These are phyloP conservation scores for Phoxinus phoxinus DNA, from an alignment of 2,113 vertebrate species.

Conservation along the genomic window DNA sequence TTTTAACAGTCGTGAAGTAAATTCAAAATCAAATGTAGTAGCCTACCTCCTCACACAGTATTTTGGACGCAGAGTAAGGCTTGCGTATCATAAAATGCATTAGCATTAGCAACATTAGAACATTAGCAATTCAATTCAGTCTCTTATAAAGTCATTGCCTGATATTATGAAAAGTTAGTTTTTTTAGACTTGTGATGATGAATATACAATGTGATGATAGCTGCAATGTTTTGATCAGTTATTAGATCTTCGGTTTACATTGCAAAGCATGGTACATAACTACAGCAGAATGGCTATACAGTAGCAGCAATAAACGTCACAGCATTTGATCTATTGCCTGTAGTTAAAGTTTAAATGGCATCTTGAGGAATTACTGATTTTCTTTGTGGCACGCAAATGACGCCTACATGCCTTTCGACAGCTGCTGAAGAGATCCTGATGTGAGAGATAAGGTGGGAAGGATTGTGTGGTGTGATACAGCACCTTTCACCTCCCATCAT, in stretches of 20 bases:
- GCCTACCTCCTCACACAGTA: too few species aligned
- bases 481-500: constrained; percentile 23
- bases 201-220: neutral
- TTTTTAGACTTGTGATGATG: too few species aligned
- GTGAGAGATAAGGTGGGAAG: constrained; percentile 28
- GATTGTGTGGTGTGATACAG: constrained; percentile 12
- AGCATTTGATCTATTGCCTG: neutral
- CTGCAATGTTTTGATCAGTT: neutral
- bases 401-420: neutral
- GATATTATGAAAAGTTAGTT: neutral
- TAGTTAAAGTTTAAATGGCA: neutral
- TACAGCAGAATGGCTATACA: neutral
- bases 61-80: neutral
- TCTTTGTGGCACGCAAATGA: neutral
- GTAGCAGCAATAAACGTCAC: neutral
- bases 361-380: neutral
- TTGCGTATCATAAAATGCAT: neutral
- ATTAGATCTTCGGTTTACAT: neutral
- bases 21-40: too few species aligned
- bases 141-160: neutral
- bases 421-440: constrained; percentile 1
- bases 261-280: neutral
- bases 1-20: too few species aligned
- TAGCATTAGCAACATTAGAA: too few species aligned
- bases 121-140: neutral